Percentiles rank a stretch among this genome's conserved stretches.
Evolutionary conservation across 2,888 invertebrate genomes (phyloP).

Genomic region (Pyralis farinalis): DNA sequence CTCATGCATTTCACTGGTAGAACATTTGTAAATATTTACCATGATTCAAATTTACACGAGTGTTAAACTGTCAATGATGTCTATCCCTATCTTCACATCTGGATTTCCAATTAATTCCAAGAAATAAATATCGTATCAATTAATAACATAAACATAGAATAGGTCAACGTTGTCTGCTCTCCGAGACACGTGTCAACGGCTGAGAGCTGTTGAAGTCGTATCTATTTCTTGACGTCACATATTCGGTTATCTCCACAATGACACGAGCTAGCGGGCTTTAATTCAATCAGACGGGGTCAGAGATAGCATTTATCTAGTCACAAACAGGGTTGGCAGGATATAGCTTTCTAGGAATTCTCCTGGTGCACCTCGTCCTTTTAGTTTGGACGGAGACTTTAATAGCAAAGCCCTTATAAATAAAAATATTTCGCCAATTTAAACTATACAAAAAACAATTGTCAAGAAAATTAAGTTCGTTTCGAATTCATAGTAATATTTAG

Average conservation of each 20-base stretch:
- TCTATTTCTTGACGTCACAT: constrained; percentile 9
- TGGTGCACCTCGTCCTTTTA: too few relatives aligned
- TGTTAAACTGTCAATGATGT: background rate
- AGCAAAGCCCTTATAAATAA: too few relatives aligned
- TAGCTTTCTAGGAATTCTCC: background rate
- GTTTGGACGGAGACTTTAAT: too few relatives aligned
- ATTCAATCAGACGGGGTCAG: constrained; percentile 43
- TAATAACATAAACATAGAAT: background rate
- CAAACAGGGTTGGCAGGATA: constrained; percentile 3
- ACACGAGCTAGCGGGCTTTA: constrained; percentile 44
- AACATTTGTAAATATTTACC: background rate
- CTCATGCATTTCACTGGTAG: background rate
- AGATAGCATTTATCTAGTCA: constrained; percentile 43
- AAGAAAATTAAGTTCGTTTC: too few relatives aligned
- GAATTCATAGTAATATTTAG: too few relatives aligned
- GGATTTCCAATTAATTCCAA: background rate
- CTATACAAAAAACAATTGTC: too few relatives aligned
- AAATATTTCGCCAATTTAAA: too few relatives aligned
- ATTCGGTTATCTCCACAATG: constrained; percentile 19
- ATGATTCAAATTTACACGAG: background rate
- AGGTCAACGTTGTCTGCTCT: background rate
- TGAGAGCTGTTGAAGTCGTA: constrained; percentile 1
- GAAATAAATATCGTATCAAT: constrained; percentile 1
- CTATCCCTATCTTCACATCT: background rate
- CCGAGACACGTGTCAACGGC: constrained; percentile 1